Conservation (phyloP, 2,888 invertebrate species). For the Yponomeuta cagnagella region DNA sequence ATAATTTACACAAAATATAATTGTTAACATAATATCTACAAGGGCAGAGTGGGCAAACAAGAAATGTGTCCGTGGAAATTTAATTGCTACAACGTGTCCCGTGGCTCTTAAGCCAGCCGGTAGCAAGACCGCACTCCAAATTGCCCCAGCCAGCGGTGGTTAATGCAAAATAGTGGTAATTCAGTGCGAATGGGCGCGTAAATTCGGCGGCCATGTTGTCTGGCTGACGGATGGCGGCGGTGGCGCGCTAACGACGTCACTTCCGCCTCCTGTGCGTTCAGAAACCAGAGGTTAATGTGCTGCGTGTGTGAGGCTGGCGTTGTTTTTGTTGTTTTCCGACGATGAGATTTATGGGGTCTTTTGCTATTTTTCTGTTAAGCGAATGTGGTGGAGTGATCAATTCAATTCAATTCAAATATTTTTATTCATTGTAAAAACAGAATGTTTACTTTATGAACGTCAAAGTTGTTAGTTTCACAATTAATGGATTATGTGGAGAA, state of each 20-base stretch:
- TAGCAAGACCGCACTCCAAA: slow-evolving; percentile 8
- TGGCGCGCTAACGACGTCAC: slow-evolving; percentile 15
- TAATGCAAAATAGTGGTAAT: slow-evolving; percentile 19
- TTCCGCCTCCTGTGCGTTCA: slow-evolving; percentile 19
- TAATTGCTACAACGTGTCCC: neutral
- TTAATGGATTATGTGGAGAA: no score
- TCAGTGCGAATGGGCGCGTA: slow-evolving; percentile 18
- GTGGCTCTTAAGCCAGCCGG: neutral
- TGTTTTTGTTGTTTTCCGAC: slow-evolving; percentile 4
- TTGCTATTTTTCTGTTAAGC: no score
- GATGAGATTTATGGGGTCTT: neutral
- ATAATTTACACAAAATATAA: no score
- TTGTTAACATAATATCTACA: no score
- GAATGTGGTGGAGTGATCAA: no score
- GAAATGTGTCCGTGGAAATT: no score
- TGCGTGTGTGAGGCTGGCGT: slow-evolving; percentile 9
- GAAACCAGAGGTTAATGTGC: slow-evolving; percentile 21
- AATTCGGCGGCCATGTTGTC: slow-evolving; percentile 17
- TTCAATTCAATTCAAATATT: no score
- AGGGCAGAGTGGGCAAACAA: no score
- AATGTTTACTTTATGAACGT: no score
- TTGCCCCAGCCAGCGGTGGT: slow-evolving; percentile 12
- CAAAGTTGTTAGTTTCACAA: no score
- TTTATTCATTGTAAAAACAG: no score
- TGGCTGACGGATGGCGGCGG: slow-evolving; percentile 17